phyloP scores from a whole-genome alignment of 2,797 vertebrate genomes.

The Gymnothorax reevesii region DNA sequence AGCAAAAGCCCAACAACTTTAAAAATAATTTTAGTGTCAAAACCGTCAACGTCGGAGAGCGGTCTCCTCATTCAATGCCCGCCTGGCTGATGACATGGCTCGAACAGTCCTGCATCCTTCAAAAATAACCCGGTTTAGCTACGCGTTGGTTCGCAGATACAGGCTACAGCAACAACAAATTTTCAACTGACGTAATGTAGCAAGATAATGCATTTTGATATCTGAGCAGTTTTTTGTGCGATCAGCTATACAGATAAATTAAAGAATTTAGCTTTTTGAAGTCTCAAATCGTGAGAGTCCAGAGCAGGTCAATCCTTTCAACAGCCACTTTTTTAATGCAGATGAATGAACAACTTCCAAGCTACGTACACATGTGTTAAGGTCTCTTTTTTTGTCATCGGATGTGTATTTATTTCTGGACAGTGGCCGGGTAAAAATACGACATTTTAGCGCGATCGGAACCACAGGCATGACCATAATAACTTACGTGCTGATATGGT shows the following conservation, averaged over 20 bases:
- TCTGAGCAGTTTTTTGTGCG: not conserved
- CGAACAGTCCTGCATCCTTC: not conserved
- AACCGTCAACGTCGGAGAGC: not conserved
- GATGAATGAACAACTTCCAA: conserved; percentile 11
- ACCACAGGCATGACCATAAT: not conserved
- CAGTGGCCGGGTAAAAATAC: not conserved
- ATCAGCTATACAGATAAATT: not conserved
- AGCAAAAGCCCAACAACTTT: not conserved
- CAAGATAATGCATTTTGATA: not conserved
- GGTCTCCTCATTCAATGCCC: not conserved
- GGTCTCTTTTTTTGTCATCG: not conserved
- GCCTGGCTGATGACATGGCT: not conserved
- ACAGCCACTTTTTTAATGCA: not conserved
- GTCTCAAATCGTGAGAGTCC: not conserved
- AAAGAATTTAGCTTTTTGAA: not conserved
- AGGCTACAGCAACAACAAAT: not conserved
- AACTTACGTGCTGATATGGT: not conserved
- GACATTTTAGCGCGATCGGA: not conserved
- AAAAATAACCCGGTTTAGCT: not conserved
- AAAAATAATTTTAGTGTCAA: not conserved
- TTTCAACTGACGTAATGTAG: not conserved
- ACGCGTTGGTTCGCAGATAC: not conserved
- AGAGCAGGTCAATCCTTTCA: not conserved
- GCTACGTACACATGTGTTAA: not conserved
- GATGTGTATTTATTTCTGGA: not conserved